Base-by-base conservation (phyloP, 2,888 invertebrate species). In the Amphipoea lucens region DNA sequence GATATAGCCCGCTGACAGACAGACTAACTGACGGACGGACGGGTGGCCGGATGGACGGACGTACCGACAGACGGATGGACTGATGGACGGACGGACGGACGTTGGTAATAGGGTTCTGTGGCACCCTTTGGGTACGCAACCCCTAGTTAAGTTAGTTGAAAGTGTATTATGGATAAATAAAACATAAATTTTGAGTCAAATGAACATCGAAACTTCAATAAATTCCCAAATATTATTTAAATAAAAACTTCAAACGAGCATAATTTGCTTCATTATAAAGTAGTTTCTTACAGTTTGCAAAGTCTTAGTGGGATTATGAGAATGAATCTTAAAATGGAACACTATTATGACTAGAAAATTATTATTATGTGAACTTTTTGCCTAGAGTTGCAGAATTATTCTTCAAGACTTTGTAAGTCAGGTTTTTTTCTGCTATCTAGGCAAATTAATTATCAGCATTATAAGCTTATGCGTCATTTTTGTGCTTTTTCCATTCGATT, bases 331-430 rank as follows among this genome's bases (percentile, higher is more conserved):
- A 65, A n/a, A 71, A 65, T 40, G 40, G 65, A 40, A 71, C 17
- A 40, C n/a, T 70, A 40, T 14, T 42, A 42, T 4, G 20, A 66
- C 36, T 57, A 73, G 74, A 81, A 63, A 69, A 69, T 70, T 79
- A 65, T 65, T 81, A 79, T 60, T 80, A 85, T 81, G 36, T 54
- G 29, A 51, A 48, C 29, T 63, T 84, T 68, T 40, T 78, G 67
- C 84, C 36, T 14, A 68, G 40, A 51, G n/a, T 48, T 69, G 63
- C 68, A 57, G 63, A 80, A 80, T 23, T 63, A 62, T 68, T 84
- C 29, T 78, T 51, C 17, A n/a, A 36, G 48, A 40, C 45, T 65
- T 69, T 65, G 36, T 57, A 60, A 82, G 48, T 70, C 57, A 36
- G 51, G n/a, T n/a, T 42, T 69, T 79, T 65, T 66, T 85, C 17